Percentiles rank a stretch among this genome's conserved stretches.
Evolutionary conservation across 2,797 vertebrate species (phyloP).

Genomic region (Salarias fasciatus): DNA sequence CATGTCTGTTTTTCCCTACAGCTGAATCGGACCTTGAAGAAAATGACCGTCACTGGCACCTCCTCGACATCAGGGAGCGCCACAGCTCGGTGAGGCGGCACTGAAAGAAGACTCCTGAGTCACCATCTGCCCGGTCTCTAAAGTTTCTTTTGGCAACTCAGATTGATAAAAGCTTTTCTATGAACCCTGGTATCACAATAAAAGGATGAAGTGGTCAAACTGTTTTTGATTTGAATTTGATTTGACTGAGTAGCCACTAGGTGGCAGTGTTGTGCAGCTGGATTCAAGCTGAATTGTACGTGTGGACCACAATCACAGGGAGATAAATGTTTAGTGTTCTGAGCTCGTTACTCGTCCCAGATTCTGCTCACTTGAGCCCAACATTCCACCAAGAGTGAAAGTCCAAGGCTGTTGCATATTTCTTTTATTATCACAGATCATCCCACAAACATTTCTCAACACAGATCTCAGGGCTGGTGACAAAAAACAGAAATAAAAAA

Average conservation of each 20-base stretch:
- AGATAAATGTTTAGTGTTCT: too few species aligned
- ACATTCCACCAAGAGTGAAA: constrained; percentile 17
- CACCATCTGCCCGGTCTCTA: not conserved
- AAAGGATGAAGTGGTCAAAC: constrained; percentile 46
- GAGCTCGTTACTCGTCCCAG: too few species aligned
- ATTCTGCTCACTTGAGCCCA: too few species aligned
- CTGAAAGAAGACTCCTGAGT: not conserved
- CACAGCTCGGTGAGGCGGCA: constrained; percentile 36
- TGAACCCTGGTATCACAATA: constrained; percentile 61
- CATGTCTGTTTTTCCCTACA: constrained; percentile 33
- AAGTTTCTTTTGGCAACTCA: constrained; percentile 33
- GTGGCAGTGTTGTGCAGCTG: constrained; percentile 32
- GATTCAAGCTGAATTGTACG: not conserved
- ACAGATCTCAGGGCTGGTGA: constrained; percentile 78
- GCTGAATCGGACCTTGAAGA: constrained; percentile 85
- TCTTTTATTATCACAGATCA: constrained; percentile 84
- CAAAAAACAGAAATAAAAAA: constrained; percentile 69
- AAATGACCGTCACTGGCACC: constrained; percentile 63
- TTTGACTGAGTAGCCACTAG: constrained; percentile 43
- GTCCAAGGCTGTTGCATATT: constrained; percentile 76
- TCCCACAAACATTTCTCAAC: constrained; percentile 77
- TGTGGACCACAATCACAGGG: not conserved
- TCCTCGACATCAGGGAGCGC: constrained; percentile 24
- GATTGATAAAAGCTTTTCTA: constrained; percentile 63
- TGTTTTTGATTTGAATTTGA: not conserved